phyloP scores from a whole-genome alignment of 1,140 invertebrate species.

The Cherax quadricarinatus region DNA sequence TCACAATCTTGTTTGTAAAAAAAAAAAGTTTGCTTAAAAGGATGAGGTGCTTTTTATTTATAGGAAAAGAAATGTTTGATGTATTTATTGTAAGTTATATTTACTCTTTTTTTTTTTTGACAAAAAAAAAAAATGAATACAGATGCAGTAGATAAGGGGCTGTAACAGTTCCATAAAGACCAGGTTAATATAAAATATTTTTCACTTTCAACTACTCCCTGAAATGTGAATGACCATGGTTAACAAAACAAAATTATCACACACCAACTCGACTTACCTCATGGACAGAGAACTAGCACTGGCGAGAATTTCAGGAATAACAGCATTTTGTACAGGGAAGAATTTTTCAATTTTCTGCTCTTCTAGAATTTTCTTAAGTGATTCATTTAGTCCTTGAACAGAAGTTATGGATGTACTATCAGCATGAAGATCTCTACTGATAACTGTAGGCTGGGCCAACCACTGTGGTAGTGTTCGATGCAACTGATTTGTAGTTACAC shows the following conservation, averaged over 20 bases:
- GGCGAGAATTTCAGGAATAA: conserved; percentile 89
- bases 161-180: too few species aligned
- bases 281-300: conserved; percentile 76
- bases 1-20: too few species aligned
- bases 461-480: conserved; percentile 89
- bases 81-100: too few species aligned
- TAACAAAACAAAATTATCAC: background rate
- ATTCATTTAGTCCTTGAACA: conserved; percentile 80
- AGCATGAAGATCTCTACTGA: conserved; percentile 84
- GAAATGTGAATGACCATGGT: background rate
- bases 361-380: conserved; percentile 82
- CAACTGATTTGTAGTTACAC: conserved; percentile 76
- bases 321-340: conserved; percentile 90
- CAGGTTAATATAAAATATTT: background rate
- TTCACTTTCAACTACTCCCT: background rate
- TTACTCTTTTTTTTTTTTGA: too few species aligned
- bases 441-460: conserved; percentile 87
- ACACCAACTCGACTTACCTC: background rate
- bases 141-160: too few species aligned
- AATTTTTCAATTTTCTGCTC: conserved; percentile 86
- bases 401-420: conserved; percentile 81
- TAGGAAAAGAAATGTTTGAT: too few species aligned
- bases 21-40: too few species aligned
- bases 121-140: too few species aligned
- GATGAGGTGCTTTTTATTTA: too few species aligned